Conservation (phyloP, 2,888 invertebrate genomes). For the Tridacna crocea region DNA sequence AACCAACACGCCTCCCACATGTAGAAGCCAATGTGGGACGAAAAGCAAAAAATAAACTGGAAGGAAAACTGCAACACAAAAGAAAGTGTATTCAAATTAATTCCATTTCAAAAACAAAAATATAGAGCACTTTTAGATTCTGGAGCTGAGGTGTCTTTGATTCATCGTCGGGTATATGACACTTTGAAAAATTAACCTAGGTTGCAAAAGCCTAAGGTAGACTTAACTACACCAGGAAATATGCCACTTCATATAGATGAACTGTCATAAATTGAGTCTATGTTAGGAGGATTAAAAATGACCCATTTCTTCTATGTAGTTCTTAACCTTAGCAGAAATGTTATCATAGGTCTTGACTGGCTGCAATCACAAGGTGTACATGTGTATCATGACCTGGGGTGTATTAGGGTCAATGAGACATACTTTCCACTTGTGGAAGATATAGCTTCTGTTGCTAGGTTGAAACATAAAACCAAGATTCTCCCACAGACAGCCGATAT, state of each 20-base stretch:
- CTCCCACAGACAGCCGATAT: too few species aligned
- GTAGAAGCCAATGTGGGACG: too few species aligned
- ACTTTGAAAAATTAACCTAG: conserved; percentile 53
- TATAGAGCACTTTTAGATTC: conserved; percentile 38
- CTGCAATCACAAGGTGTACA: conserved; percentile 26
- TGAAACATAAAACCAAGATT: too few species aligned
- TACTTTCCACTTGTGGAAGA: too few species aligned
- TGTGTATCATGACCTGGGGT: conserved; percentile 41
- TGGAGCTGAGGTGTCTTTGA: conserved; percentile 39
- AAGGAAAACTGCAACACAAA: conserved; percentile 37
- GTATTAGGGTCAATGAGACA: conserved; percentile 27
- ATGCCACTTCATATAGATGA: conserved; percentile 19
- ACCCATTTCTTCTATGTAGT: conserved; percentile 4
- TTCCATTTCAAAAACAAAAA: too few species aligned
- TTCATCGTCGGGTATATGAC: conserved; percentile 65
- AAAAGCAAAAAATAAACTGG: too few species aligned
- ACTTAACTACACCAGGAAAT: conserved; percentile 2
- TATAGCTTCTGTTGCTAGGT: too few species aligned
- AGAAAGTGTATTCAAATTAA: too few species aligned
- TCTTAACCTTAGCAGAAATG: background rate
- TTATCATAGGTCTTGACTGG: conserved; percentile 12
- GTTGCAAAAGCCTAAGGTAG: conserved; percentile 21
- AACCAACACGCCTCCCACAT: too few species aligned
- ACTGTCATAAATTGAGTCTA: too few species aligned
- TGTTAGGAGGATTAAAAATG: too few species aligned